Evolutionary conservation across 2,888 invertebrate genomes (phyloP).

Genomic region (Apodemia duryi): DNA sequence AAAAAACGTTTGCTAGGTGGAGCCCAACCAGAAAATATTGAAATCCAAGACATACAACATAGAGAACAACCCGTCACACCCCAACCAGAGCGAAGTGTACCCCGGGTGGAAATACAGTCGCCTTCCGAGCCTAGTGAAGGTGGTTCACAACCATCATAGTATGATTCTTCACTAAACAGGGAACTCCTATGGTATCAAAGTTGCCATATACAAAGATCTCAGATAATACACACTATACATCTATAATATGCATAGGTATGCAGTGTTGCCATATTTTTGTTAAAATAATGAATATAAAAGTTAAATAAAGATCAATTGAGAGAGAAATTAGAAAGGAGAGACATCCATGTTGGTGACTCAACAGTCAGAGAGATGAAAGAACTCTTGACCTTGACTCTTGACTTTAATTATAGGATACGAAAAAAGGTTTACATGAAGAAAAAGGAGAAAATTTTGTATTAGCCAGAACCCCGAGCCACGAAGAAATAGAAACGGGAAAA

Average conservation of each 20-base stretch:
- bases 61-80: slow-evolving; percentile 32
- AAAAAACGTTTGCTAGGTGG: slow-evolving; percentile 48
- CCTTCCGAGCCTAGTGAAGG: slow-evolving; percentile 48
- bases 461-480: no score
- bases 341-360: no score
- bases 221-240: neutral
- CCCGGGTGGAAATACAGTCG: slow-evolving; percentile 45
- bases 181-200: neutral
- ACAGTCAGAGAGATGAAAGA: no score
- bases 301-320: no score
- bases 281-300: no score
- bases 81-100: slow-evolving; percentile 35
- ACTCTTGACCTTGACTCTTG: no score
- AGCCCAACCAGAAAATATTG: slow-evolving; percentile 41
- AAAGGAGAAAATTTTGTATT: no score
- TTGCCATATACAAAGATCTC: neutral
- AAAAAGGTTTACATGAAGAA: rapidly evolving
- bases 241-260: no score
- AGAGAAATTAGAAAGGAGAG: no score
- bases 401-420: no score
- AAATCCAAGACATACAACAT: slow-evolving; percentile 39
- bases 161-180: neutral
- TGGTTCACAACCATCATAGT: slow-evolving; percentile 32
- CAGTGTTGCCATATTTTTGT: no score
- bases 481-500: no score